A percentile compares a stretch with the other conserved stretches of the same genome.
phyloP scores from a whole-genome alignment of 2,113 vertebrate genomes.

The Patagioenas fasciata region DNA sequence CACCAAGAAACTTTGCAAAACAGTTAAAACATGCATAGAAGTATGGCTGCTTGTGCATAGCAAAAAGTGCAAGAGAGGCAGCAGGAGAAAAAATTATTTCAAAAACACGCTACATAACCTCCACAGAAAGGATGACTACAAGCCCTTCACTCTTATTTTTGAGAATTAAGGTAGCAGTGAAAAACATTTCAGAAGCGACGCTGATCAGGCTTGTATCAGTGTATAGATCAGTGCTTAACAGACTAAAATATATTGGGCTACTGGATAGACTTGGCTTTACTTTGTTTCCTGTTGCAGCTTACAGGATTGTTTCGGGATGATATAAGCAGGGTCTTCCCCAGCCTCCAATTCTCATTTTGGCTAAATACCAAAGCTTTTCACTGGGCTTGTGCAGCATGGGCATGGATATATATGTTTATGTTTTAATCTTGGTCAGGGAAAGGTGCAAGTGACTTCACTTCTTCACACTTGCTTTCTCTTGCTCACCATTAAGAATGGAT shows the following conservation, averaged over 20 bases:
- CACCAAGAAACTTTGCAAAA: slow-evolving; percentile 24
- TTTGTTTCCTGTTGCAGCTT: neutral
- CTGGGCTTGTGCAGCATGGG: neutral
- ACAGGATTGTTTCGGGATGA: neutral
- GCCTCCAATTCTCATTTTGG: neutral
- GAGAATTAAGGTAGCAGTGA: neutral
- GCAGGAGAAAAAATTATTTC: neutral
- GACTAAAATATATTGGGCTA: neutral
- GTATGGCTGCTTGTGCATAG: neutral
- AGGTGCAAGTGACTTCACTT: neutral
- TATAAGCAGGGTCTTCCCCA: neutral
- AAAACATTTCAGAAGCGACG: neutral
- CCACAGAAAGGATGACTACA: neutral
- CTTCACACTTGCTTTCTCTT: neutral
- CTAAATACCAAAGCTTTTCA: neutral
- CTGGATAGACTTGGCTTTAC: neutral
- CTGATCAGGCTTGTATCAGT: neutral
- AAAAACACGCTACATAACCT: neutral
- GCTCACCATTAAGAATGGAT: neutral
- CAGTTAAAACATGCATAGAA: neutral
- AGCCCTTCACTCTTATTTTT: neutral
- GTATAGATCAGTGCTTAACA: neutral
- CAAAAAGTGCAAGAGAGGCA: neutral
- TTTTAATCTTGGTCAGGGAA: neutral
- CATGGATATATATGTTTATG: neutral